These are phyloP conservation scores for Sitta europaea DNA, from an alignment of 2,113 vertebrate species.

Conservation along the genomic window DNA sequence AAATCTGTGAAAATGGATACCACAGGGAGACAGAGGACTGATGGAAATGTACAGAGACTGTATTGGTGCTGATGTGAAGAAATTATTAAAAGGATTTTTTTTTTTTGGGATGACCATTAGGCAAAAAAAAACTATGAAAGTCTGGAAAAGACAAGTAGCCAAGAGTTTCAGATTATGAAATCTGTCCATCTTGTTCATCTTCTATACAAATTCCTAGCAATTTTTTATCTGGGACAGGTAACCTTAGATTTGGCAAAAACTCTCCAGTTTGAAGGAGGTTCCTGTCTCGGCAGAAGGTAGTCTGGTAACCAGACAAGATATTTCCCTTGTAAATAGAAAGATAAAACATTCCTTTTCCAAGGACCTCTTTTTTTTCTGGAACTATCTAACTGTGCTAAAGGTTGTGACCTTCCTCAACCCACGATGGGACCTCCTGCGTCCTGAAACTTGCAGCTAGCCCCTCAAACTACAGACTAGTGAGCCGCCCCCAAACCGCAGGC, in stretches of 20 bases:
- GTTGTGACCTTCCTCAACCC: no score
- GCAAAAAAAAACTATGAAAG: not conserved
- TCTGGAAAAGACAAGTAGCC: not conserved
- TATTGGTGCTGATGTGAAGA: not conserved
- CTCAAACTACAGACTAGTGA: no score
- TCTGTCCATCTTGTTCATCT: not conserved
- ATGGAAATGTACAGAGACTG: not conserved
- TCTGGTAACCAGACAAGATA: not conserved
- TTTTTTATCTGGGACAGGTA: not conserved
- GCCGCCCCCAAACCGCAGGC: no score
- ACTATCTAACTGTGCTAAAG: not conserved
- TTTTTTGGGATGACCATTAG: not conserved
- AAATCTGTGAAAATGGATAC: not conserved
- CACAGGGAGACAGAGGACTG: not conserved
- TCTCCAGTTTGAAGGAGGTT: not conserved
- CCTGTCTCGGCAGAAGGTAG: not conserved
- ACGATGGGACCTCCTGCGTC: no score
- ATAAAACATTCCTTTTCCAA: not conserved
- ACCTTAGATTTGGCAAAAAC: not conserved
- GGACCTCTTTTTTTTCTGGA: not conserved
- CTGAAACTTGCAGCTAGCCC: no score
- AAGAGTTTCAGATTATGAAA: not conserved
- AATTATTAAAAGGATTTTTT: not conserved
- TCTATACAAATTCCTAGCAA: not conserved
- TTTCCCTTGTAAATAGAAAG: not conserved